These are phyloP conservation scores for Cetoscarus ocellatus DNA, from an alignment of 2,797 vertebrate genomes.

Conservation along the genomic window DNA sequence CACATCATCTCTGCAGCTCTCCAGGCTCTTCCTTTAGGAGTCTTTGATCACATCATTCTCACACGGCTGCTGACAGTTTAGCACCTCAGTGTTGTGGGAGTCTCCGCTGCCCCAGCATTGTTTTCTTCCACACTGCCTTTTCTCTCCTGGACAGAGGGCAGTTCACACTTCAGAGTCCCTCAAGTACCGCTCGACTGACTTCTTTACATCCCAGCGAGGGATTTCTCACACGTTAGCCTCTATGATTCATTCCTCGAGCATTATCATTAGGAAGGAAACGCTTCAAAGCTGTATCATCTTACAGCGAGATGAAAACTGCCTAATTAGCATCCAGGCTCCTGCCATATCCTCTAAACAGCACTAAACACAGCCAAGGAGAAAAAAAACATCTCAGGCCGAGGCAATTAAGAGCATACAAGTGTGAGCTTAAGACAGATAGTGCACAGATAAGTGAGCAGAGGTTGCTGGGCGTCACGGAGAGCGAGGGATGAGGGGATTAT, in stretches of 20 bases:
- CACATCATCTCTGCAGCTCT: constrained; percentile 52
- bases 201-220: constrained; percentile 25
- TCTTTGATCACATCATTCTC: constrained; percentile 79
- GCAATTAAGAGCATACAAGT: constrained; percentile 42
- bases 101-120: constrained; percentile 57
- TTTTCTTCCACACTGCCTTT: constrained; percentile 50
- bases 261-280: constrained; percentile 40
- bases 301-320: constrained; percentile 48
- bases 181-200: constrained; percentile 38
- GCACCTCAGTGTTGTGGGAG: constrained; percentile 74
- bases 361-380: constrained; percentile 3
- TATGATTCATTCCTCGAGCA: constrained; percentile 24
- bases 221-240: constrained; percentile 13
- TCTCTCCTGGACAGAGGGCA: constrained; percentile 38
- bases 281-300: constrained; percentile 39
- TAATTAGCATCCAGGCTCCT: constrained; percentile 60
- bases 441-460: constrained; percentile 72
- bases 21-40: constrained; percentile 67
- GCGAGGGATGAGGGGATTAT: constrained; percentile 81
- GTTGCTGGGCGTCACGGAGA: constrained; percentile 62
- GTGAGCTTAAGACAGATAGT: constrained; percentile 56
- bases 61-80: constrained; percentile 78
- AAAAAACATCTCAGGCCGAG: constrained; percentile 14
- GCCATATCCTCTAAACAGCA: constrained; percentile 34
- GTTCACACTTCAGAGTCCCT: constrained; percentile 62